phyloP scores from a whole-genome alignment of 1,140 invertebrate species.

The Arion vulgaris region DNA sequence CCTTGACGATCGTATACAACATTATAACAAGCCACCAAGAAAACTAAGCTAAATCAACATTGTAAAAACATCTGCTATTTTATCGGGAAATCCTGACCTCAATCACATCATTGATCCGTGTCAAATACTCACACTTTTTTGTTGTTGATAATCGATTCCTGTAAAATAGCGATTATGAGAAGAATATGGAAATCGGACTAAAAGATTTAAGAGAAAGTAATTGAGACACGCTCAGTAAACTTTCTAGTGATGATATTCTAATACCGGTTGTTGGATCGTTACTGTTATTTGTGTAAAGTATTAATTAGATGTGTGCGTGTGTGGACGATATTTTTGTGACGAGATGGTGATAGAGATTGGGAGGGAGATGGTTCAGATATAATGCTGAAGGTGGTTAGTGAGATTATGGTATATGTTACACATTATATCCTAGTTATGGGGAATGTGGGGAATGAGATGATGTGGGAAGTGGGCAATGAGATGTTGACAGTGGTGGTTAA shows the following conservation, averaged over 20 bases:
- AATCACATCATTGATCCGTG: not conserved
- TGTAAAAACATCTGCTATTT: not conserved
- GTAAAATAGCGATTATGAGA: not conserved
- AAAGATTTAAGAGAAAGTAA: not conserved
- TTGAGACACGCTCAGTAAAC: not conserved
- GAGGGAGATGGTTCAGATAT: too few relatives aligned
- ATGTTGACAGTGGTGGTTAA: too few relatives aligned
- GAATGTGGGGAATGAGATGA: too few relatives aligned
- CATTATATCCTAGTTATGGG: too few relatives aligned
- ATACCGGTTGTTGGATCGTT: not conserved
- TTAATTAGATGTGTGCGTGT: not conserved
- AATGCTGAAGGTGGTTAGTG: too few relatives aligned
- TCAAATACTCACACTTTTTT: not conserved
- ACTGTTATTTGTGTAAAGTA: not conserved
- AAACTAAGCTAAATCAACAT: not conserved
- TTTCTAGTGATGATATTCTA: not conserved
- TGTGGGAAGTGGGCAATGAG: too few relatives aligned
- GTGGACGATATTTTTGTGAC: too few relatives aligned
- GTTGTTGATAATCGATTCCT: not conserved
- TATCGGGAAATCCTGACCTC: not conserved
- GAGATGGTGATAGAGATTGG: too few relatives aligned
- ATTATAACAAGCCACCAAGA: too few relatives aligned
- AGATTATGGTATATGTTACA: too few relatives aligned
- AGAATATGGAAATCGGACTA: not conserved
- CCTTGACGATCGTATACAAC: too few relatives aligned